A percentile compares a stretch with the other conserved stretches of the same genome.
Evolutionary conservation across 2,797 vertebrate species (phyloP).

Genomic region (Miopithecus talapoin): DNA sequence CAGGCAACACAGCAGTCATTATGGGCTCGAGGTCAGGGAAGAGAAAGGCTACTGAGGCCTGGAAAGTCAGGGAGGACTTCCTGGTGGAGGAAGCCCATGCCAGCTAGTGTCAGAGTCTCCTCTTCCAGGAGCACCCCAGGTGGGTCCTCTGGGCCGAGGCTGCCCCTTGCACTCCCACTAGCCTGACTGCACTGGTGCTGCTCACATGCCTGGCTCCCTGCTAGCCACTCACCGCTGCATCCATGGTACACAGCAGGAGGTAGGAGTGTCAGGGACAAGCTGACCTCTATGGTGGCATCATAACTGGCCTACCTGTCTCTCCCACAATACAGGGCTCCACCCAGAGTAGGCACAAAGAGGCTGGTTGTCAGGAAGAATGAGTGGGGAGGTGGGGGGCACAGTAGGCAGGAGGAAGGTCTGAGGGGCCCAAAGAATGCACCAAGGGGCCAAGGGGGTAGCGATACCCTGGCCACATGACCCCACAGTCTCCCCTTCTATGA

Average conservation of each 20-base stretch:
- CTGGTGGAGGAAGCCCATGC: background rate
- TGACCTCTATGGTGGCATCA: background rate
- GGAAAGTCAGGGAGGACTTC: background rate
- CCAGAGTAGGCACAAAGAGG: background rate
- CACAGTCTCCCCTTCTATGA: background rate
- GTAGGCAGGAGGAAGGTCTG: background rate
- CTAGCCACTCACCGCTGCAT: background rate
- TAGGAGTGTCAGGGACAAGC: background rate
- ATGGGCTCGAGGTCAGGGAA: background rate
- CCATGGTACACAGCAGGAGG: background rate
- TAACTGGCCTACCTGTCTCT: background rate
- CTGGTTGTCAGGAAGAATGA: background rate
- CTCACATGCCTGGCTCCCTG: background rate
- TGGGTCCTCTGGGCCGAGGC: background rate
- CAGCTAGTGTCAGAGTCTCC: background rate
- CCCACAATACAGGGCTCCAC: background rate
- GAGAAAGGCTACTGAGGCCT: background rate
- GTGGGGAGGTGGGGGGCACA: background rate
- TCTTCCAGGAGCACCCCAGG: background rate
- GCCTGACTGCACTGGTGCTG: background rate
- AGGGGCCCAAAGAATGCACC: background rate
- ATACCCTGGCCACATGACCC: background rate
- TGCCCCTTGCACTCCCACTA: too few species aligned
- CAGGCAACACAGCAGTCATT: background rate
- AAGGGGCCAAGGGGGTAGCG: fast-evolving